Base-by-base conservation (phyloP, 2,797 vertebrate genomes). In the Mus spretus region DNA sequence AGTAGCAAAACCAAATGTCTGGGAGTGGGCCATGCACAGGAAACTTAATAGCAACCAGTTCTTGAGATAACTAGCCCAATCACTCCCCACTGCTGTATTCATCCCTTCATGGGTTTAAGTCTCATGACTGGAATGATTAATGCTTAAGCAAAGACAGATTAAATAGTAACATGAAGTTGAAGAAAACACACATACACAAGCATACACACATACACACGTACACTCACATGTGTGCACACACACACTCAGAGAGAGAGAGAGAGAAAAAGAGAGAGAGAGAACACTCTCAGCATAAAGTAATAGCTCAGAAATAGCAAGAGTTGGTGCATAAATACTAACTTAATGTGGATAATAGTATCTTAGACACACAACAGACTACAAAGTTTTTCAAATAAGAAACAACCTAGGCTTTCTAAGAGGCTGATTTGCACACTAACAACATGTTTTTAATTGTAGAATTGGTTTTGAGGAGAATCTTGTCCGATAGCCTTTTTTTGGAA, bases 281-380 rank as follows among this genome's bases (percentile, higher is more conserved):
- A 44, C 44, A 44, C 14, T 83, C 26, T 26, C 15, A 83, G 7
- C 2, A 83, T 19, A 74, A 80, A 44, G 59, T 22, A 34, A 53
- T 44, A 88, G 55, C 12, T 87, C 28, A 83, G 61, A 92, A 75
- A 88, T 7, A 80, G 57, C n/a, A 65, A 85, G 15, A 50, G 11
- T 57, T 77, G 34, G 5, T 94, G 4, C 3, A 86, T 88, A 6
- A 17, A 8, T 40, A 70, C 61, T 74, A 75, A 70, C 8, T 8
- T 86, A 90, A 57, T 83, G 59, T 83, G 7, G n/a, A n/a, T n/a
- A n/a, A n/a, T n/a, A n/a, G n/a, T 91, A 47, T 40, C 28, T 90
- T 0, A 50, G 47, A 0, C 24, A 77, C 4, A 31, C 8, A 72
- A 3, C 81, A 24, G 93, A 4, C 47, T 87, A 19, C 53, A 34